Conservation (phyloP, 1,140 invertebrate species). For the Drosophila tsacasi region DNA sequence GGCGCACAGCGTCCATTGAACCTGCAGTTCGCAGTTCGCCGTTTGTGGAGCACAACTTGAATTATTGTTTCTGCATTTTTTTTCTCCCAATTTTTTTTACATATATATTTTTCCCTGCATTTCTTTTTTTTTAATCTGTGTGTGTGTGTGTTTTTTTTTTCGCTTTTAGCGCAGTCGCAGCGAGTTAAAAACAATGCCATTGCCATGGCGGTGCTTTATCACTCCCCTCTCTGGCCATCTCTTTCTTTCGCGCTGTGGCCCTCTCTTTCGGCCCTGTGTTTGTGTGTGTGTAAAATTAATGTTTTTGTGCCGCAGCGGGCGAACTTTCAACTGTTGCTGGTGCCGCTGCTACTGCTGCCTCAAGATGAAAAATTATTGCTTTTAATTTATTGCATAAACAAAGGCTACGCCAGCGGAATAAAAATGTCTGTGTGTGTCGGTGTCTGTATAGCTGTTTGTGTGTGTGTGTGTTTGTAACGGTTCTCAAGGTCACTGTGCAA, state of each 20-base stretch:
- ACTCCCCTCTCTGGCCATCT: conserved; percentile 44
- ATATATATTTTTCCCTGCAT: conserved; percentile 14
- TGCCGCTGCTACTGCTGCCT: conserved; percentile 56
- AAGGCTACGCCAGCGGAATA: conserved; percentile 60
- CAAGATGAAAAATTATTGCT: conserved; percentile 85
- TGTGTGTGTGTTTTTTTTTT: conserved; percentile 10
- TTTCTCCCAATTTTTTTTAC: conserved; percentile 43
- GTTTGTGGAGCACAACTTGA: conserved; percentile 74
- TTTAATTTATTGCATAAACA: conserved; percentile 85
- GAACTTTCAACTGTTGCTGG: conserved; percentile 84
- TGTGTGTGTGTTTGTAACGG: conserved; percentile 56
- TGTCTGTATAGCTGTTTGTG: conserved; percentile 3
- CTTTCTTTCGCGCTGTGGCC: conserved; percentile 1
- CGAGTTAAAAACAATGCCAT: conserved; percentile 81
- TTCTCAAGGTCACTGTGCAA: conserved; percentile 72
- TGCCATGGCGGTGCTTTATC: conserved; percentile 75
- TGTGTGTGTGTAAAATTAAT: conserved; percentile 75
- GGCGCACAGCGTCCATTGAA: conserved; percentile 81
- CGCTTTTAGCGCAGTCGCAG: conserved; percentile 73
- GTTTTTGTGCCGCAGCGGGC: conserved; percentile 80
- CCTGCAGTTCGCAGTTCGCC: conserved; percentile 55
- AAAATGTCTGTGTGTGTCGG: conserved; percentile 39
- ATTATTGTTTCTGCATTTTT: conserved; percentile 75
- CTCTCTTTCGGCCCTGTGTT: conserved; percentile 13
- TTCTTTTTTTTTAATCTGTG: conserved; percentile 6